Evolutionary conservation across 1,140 invertebrate species (phyloP).

Genomic region (Saxidomus purpurata): DNA sequence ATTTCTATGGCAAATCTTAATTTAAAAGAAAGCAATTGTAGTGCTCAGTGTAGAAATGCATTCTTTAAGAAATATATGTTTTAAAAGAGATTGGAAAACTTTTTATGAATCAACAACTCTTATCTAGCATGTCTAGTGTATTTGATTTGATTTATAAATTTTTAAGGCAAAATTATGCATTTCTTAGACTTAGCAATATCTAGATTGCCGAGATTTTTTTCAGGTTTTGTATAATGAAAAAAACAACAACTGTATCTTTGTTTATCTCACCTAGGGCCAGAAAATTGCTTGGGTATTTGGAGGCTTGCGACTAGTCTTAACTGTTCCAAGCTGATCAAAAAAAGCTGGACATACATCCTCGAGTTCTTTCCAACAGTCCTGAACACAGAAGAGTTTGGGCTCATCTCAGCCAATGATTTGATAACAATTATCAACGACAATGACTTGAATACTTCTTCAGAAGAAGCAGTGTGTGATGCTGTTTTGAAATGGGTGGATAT

Average conservation of each 20-base stretch:
- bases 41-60: too few species aligned
- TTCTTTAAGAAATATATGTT: too few species aligned
- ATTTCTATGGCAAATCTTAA: too few species aligned
- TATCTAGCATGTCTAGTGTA: too few species aligned
- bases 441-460: constrained; percentile 97
- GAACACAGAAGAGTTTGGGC: constrained; percentile 98
- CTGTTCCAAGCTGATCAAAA: constrained; percentile 90
- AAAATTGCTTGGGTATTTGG: constrained; percentile 93
- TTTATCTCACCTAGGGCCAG: constrained; percentile 87
- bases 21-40: too few species aligned
- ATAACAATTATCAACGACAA: constrained; percentile 98
- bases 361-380: constrained; percentile 88
- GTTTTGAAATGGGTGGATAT: constrained; percentile 99
- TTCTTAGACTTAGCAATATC: too few species aligned
- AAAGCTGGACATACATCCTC: constrained; percentile 88
- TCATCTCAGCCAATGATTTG: constrained; percentile 96
- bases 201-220: too few species aligned
- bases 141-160: too few species aligned
- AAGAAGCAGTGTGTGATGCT: constrained; percentile 96
- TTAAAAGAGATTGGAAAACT: too few species aligned
- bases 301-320: constrained; percentile 92
- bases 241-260: background rate
- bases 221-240: too few species aligned
- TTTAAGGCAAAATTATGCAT: too few species aligned
- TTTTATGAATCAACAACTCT: too few species aligned